Base-by-base conservation (phyloP, 1,140 invertebrate species). In the Apis mellifera region DNA sequence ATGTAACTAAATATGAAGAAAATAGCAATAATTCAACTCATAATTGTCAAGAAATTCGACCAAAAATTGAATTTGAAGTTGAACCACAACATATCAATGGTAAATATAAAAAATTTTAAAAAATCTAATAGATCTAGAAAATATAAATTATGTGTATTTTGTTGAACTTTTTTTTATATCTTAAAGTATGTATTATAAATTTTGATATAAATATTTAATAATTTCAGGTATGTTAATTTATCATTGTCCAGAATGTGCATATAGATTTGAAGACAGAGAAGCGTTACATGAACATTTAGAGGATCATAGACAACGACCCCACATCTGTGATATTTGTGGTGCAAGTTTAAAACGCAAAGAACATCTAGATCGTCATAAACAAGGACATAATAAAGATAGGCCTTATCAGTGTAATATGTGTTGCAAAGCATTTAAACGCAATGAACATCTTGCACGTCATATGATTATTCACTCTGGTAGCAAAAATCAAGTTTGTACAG, bases 301-400 rank as follows among this genome's bases (percentile, higher is more conserved):
- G 13, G 93, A 94, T 74, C 94, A 95, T 71, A 90, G 92, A 59
- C 91, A 93, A 57, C 90, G 94, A 55, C 93, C 94, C 0, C 93
- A 94, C 76, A 90, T 95, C 32, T 95, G 95, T 87, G 94, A 95
- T 86, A 95, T 95, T 75, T 95, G 95, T 66, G 95, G 95, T 0
- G 95, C 94, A 96, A 97, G 91, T 96, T 93, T 98, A 23, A 97
- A 98, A 89, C 95, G 97, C 32, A 97, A 97, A 92, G 97, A 97
- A 92, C 97, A 97, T 89, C 90, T 97, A 66, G 97, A 96, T n/a
- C 95, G 97, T 13, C 97, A 97, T 91, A 95, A 95, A 76, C 94
- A 94, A 77, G 94, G 94, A 48, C 95, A 95, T 79, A 95, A 95
- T 83, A 94, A 94, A 17, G 94, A 95, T 50, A 91, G 95, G 54